Percentiles rank a stretch among this genome's conserved stretches.
phyloP scores from a whole-genome alignment of 2,113 vertebrate genomes.

The Aptenodytes forsteri region DNA sequence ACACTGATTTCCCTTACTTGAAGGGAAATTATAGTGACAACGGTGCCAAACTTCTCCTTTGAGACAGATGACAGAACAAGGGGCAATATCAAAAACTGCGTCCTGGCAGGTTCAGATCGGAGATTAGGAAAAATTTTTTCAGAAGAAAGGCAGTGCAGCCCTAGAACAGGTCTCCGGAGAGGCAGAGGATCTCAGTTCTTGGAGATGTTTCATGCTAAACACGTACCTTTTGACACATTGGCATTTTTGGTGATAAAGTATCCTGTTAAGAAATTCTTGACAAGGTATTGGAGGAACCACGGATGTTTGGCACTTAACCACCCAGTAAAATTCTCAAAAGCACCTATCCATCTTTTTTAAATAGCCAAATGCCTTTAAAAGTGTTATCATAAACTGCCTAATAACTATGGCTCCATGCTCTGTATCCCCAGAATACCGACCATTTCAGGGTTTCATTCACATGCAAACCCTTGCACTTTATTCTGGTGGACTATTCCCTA shows the following conservation, averaged over 20 bases:
- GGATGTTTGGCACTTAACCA: neutral
- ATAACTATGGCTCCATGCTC: neutral
- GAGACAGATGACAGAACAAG: neutral
- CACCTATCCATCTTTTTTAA: neutral
- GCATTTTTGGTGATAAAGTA: neutral
- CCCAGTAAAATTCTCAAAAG: neutral
- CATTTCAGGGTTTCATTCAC: neutral
- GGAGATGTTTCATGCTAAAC: neutral
- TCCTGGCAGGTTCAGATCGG: neutral
- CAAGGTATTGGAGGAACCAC: neutral
- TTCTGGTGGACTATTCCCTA: neutral
- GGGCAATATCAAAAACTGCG: neutral
- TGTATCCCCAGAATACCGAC: neutral
- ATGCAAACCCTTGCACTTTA: neutral
- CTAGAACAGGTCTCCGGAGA: neutral
- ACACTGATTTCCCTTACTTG: neutral
- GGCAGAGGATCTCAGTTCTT: neutral
- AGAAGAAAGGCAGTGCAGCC: neutral
- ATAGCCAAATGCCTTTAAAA: neutral
- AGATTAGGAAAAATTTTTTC: neutral
- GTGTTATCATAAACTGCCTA: neutral
- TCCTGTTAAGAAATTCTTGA: neutral
- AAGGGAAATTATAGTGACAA: neutral
- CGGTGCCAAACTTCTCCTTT: neutral
- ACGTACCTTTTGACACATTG: accelerated